A percentile compares a stretch with the other conserved stretches of the same genome.
Evolutionary conservation across 2,888 invertebrate genomes (phyloP).

Genomic region (Fragum sueziense): DNA sequence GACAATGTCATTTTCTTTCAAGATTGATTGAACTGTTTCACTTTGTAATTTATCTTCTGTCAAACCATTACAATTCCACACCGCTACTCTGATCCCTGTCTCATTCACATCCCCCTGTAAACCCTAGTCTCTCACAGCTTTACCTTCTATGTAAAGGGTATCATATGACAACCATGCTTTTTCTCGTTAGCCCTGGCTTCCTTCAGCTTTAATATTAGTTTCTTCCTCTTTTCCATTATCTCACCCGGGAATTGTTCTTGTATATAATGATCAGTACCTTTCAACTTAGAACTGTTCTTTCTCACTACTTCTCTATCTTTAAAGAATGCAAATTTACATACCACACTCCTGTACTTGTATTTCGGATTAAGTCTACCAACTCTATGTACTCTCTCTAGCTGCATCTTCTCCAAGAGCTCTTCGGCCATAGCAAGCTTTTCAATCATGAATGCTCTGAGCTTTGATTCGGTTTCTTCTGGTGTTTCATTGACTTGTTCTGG

Average conservation of each 20-base stretch:
- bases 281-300: too few relatives aligned
- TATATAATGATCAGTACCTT: background rate
- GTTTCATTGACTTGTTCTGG: background rate
- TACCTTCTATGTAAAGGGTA: too few relatives aligned
- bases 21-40: background rate
- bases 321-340: background rate
- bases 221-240: too few relatives aligned
- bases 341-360: background rate
- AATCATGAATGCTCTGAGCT: background rate
- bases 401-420: background rate
- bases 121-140: too few relatives aligned
- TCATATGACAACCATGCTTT: too few relatives aligned
- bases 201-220: too few relatives aligned
- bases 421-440: background rate
- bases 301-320: background rate
- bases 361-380: background rate
- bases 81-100: too few relatives aligned
- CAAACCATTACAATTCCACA: too few relatives aligned
- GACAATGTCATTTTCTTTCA: background rate
- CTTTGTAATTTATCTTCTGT: background rate
- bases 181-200: too few relatives aligned
- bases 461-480: background rate
- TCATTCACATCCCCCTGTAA: too few relatives aligned
- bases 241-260: slow-evolving; percentile 6
- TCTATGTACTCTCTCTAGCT: background rate